Percentiles rank a stretch among this genome's conserved stretches.
phyloP scores from a whole-genome alignment of 1,140 invertebrate genomes.

The Plectus sambesii region DNA sequence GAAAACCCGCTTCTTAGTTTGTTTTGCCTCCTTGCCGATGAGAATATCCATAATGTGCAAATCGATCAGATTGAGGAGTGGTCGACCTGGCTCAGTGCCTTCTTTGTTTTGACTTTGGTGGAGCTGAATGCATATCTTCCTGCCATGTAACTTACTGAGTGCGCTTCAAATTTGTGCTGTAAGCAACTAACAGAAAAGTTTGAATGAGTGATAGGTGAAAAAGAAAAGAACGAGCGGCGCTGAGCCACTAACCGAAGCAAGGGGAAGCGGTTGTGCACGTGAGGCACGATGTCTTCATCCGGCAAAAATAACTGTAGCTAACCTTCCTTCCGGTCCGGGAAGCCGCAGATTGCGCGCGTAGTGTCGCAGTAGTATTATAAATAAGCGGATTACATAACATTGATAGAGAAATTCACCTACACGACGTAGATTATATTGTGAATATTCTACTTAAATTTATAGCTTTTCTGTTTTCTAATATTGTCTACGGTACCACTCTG shows the following conservation, averaged over 20 bases:
- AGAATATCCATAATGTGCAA: constrained; percentile 52
- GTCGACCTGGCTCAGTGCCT: constrained; percentile 78
- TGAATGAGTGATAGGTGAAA: neutral
- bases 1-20: too few species aligned
- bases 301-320: constrained; percentile 92
- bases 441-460: too few species aligned
- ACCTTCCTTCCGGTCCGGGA: constrained; percentile 83
- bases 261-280: constrained; percentile 87
- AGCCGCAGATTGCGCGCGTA: constrained; percentile 87
- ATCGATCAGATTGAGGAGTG: constrained; percentile 81
- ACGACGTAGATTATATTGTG: too few species aligned
- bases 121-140: constrained; percentile 80
- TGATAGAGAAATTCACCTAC: too few species aligned
- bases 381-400: too few species aligned
- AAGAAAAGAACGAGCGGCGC: constrained; percentile 7
- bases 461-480: too few species aligned
- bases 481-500: too few species aligned
- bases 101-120: constrained; percentile 64
- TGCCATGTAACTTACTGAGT: constrained; percentile 88
- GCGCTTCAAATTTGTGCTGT: constrained; percentile 71
- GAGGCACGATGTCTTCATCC: constrained; percentile 57
- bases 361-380: constrained; percentile 99
- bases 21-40: too few species aligned
- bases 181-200: constrained; percentile 3
- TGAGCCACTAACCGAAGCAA: constrained; percentile 65